Evolutionary conservation across 2,888 invertebrate genomes (phyloP).

Genomic region (Melanostoma mellinum): DNA sequence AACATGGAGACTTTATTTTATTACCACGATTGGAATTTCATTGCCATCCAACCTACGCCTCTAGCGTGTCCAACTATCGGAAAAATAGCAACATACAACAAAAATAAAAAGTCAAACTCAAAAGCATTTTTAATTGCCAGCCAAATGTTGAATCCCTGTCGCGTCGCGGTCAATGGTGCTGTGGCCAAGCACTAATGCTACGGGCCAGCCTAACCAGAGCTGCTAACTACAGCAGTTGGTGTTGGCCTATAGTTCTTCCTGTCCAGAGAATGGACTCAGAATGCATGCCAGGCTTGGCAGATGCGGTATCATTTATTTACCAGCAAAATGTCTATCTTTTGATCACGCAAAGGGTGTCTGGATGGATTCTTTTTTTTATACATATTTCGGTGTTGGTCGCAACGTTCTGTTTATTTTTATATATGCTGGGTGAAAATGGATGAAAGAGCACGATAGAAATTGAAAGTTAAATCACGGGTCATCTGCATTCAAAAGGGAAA

Average conservation of each 20-base stretch:
- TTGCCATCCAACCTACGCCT: constrained; percentile 55
- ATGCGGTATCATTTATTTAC: constrained; percentile 44
- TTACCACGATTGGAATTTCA: constrained; percentile 67
- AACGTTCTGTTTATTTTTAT: constrained; percentile 6
- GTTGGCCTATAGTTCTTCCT: constrained; percentile 30
- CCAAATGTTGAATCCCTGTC: constrained; percentile 66
- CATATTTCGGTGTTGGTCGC: no score
- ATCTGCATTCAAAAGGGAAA: constrained; percentile 18
- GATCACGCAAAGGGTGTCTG: constrained; percentile 61
- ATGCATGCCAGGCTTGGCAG: constrained; percentile 30
- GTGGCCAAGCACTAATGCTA: constrained; percentile 37
- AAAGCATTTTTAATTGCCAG: constrained; percentile 64
- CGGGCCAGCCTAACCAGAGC: constrained; percentile 8
- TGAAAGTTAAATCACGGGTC: constrained; percentile 51
- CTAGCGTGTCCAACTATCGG: constrained; percentile 40
- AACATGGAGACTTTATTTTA: constrained; percentile 43
- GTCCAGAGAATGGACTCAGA: background rate
- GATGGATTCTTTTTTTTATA: constrained; percentile 7
- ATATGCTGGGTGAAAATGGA: constrained; percentile 5
- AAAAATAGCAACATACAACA: constrained; percentile 7
- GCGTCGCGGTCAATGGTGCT: constrained; percentile 54
- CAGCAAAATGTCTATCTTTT: constrained; percentile 53
- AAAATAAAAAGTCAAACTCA: constrained; percentile 21
- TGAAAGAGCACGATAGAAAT: constrained; percentile 43
- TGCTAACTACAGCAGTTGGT: constrained; percentile 2